Evolutionary conservation across 2,888 invertebrate species (phyloP), one percentile per base, ranked within the genome.

Genomic region (Mimachlamys varia): DNA sequence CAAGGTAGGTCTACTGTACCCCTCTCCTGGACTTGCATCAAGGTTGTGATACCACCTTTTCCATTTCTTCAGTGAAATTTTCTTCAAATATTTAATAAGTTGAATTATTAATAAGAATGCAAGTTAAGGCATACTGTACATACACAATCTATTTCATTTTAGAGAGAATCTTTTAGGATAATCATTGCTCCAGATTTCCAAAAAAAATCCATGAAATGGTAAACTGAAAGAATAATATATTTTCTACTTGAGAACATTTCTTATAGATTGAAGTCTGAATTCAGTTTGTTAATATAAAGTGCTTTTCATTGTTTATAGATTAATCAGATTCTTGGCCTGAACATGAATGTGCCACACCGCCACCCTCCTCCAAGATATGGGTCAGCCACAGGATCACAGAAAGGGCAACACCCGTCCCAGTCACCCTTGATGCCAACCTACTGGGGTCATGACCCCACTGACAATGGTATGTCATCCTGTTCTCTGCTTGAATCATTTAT

Each of bases 401-500:
- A 38, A 53, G 53, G 50, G 22, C 49, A 89, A 62, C 93, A 89
- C 33, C 92, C 88, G 27, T 92, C 90, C 53, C 92, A 76, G 17
- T 89, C 88, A 0, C 89, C 91, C 27, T 93, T 92, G 91, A 93
- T 93, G 27, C 90, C 94, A 13, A 90, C 92, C 17, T 95, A 95
- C 92, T 95, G 94, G 93, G 96, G 99, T 0, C 99, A 99, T 97
- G 99, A 99, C 97, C 98, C 98, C 19, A 98, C 98, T 96, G 97
- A 99, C 88, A 98, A 98, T 97, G 96, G 97, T 97, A 95, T 94
- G 92, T 91, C 33, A 53, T 15, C 7, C 15, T 50, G 55, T 17
- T 55, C 13, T 19, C 19, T 3, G 4, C 55, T 15, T 50, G 22
- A 76, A 76, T 76, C 27, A 12, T 0, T 2, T 19, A 55, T 19